Base-by-base conservation (phyloP, 1,140 invertebrate genomes). In the Sarcophaga bullata region DNA sequence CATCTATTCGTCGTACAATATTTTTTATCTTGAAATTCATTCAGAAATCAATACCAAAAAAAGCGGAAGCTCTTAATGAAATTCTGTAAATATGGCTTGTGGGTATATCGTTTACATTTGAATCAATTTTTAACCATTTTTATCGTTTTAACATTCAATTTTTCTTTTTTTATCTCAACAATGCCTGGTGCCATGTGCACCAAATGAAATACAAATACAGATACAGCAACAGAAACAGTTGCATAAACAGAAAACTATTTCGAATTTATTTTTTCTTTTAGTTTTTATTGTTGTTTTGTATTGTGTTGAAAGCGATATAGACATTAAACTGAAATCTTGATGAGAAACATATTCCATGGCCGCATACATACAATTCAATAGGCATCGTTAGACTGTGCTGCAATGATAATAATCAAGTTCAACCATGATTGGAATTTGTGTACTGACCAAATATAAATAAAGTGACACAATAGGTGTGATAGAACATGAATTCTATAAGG, bases 391-490 rank as follows among this genome's bases (percentile, higher is more conserved):
- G 25, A 37, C 13, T 58, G 54, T n/a, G n/a, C 13, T n/a, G 19
- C 62, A 68, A 68, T 19, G n/a, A 68, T 68, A 68, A 68, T n/a
- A 68, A 17, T 19, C 62, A 68, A 68, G 62, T 68, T 68, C 17
- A 68, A 25, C 62, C 10, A 68, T 68, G n/a, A 9, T n/a, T 68
- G 62, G 62, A 68, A 68, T 68, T 68, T 68, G 62, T 68, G 62
- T 68, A 68, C 19, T 68, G 62, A 68, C 62, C 62, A 68, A 68
- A 68, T 68, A 68, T 19, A 25, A 17, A 68, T 19, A 68, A 68
- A 68, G n/a, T 68, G 62, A 68, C 62, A 68, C 62, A 68, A 68
- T 68, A 68, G 62, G 62, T 68, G 62, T 68, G 17, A 68, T 68
- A 68, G 62, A 68, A 68, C 62, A 68, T 68, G 62, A 68, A 19